These are phyloP conservation scores for Ataeniobius toweri DNA, from an alignment of 2,797 vertebrate species.

Conservation along the genomic window DNA sequence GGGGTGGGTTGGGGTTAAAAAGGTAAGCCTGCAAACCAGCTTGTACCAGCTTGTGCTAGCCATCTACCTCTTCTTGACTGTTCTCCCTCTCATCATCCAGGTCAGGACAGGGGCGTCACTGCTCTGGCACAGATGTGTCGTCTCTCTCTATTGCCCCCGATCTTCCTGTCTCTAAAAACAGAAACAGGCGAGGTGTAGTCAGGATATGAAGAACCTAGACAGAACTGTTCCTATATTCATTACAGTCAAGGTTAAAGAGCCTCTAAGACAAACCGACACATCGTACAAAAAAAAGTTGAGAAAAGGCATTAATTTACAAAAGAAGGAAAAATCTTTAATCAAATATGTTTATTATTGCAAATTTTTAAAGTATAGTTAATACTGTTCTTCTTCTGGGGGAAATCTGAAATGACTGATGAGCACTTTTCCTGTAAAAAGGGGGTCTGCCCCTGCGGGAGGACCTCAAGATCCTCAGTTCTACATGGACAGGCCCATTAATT, in stretches of 20 bases:
- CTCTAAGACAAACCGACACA: constrained; percentile 2
- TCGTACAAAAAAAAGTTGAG: neutral
- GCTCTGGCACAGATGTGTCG: constrained; percentile 79
- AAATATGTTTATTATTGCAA: neutral
- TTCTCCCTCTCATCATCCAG: constrained; percentile 63
- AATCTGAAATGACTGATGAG: constrained; percentile 27
- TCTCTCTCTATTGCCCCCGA: constrained; percentile 80
- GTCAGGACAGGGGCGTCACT: constrained; percentile 74
- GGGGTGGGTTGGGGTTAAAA: constrained; percentile 50
- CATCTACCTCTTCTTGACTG: constrained; percentile 56
- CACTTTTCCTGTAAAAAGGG: constrained; percentile 56
- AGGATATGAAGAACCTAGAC: constrained; percentile 25
- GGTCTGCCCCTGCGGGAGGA: constrained; percentile 68
- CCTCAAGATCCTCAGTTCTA: constrained; percentile 44
- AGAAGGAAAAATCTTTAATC: neutral
- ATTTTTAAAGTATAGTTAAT: neutral
- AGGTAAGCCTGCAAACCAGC: constrained; percentile 67
- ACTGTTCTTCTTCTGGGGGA: constrained; percentile 7
- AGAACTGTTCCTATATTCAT: constrained; percentile 5
- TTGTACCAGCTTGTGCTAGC: constrained; percentile 48
- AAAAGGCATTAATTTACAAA: neutral
- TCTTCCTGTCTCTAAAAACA: constrained; percentile 81
- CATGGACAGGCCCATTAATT: constrained; percentile 75
- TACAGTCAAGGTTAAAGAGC: constrained; percentile 15
- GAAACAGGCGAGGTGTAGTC: constrained; percentile 49